These are phyloP conservation scores for Dendrophyllia cribrosa DNA, from an alignment of 64 coral and sea anemone species.

Conservation along the genomic window DNA sequence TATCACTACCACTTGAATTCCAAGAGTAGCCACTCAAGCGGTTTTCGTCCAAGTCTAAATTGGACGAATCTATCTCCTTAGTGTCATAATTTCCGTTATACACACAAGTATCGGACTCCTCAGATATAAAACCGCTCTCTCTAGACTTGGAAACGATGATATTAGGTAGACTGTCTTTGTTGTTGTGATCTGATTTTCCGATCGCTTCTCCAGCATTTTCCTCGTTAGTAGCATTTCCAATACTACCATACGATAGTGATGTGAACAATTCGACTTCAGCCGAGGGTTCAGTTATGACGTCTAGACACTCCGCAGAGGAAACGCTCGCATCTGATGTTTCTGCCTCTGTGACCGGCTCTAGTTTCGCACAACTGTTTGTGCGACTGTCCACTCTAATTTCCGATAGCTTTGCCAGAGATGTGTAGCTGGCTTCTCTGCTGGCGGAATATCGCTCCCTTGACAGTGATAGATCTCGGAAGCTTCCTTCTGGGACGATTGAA, in stretches of 20 bases:
- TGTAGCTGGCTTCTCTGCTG: constrained; percentile 18
- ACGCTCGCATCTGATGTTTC: neutral
- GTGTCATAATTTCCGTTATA: neutral
- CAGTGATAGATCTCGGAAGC: constrained; percentile 48
- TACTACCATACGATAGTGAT: neutral
- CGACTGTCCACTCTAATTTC: constrained; percentile 26
- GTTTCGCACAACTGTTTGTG: constrained; percentile 1
- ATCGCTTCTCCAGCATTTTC: neutral
- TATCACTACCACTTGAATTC: constrained; percentile 32
- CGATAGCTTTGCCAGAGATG: constrained; percentile 17
- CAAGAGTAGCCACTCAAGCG: constrained; percentile 35
- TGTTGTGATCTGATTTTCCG: neutral
- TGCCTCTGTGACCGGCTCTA: constrained; percentile 20
- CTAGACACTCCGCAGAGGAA: neutral
- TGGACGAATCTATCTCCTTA: neutral
- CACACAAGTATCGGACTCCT: neutral
- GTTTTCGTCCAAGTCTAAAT: neutral
- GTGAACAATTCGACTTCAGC: neutral
- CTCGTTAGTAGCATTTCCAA: neutral
- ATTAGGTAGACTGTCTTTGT: neutral
- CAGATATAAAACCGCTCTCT: neutral
- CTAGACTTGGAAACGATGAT: neutral
- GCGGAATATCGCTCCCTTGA: constrained; percentile 33
- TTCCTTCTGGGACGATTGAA: constrained; percentile 59
- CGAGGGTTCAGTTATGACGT: neutral